A percentile compares a stretch with the other conserved stretches of the same genome.
Evolutionary conservation across 2,888 invertebrate species (phyloP).

Genomic region (Eupithecia pulchellata): DNA sequence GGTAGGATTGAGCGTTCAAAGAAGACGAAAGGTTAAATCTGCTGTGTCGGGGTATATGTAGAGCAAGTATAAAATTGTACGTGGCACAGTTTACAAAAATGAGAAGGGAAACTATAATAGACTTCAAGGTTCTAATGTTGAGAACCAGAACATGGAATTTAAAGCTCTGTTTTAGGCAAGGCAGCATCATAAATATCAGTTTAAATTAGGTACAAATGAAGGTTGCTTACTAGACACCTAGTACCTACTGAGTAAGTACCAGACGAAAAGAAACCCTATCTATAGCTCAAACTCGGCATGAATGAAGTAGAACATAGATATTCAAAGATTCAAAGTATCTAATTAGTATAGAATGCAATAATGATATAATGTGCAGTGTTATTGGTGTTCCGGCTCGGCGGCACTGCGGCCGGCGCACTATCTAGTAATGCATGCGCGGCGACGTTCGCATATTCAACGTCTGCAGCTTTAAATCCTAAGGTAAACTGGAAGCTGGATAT

Average conservation of each 20-base stretch:
- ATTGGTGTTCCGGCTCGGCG: too few relatives aligned
- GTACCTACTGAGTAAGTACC: too few relatives aligned
- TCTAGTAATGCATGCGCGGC: slow-evolving; percentile 30
- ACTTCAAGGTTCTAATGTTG: background rate
- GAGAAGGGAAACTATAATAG: background rate
- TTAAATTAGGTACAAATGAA: background rate
- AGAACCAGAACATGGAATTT: background rate
- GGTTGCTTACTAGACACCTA: background rate
- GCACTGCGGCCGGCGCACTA: slow-evolving; percentile 8
- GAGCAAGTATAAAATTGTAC: slow-evolving; percentile 11
- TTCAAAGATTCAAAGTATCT: background rate
- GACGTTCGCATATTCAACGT: slow-evolving; percentile 35
- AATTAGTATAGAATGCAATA: too few relatives aligned
- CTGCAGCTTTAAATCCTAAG: slow-evolving; percentile 31
- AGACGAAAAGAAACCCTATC: background rate
- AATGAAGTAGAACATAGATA: background rate
- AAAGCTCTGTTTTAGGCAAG: background rate
- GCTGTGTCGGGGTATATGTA: slow-evolving; percentile 6
- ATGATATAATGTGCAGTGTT: too few relatives aligned
- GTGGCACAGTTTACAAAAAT: background rate
- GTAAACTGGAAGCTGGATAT: slow-evolving; percentile 12
- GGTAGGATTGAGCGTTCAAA: slow-evolving; percentile 2
- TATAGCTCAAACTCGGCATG: background rate
- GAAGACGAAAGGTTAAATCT: slow-evolving; percentile 11
- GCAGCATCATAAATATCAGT: background rate